Evolutionary conservation across 2,888 invertebrate species (phyloP).

Genomic region (Anagyrus pseudococci): DNA sequence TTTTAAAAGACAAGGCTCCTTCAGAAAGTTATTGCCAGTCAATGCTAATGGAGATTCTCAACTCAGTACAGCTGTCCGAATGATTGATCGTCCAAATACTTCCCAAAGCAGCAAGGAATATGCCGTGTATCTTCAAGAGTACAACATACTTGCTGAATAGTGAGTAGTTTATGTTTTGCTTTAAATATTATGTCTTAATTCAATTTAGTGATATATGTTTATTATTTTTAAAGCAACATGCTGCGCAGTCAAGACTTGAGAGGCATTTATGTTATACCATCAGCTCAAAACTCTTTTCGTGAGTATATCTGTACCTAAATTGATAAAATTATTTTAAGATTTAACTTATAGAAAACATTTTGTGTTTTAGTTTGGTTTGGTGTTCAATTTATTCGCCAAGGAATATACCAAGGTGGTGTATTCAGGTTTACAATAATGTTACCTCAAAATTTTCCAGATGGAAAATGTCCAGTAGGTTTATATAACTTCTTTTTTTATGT

Average conservation of each 20-base stretch:
- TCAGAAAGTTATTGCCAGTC: constrained; percentile 66
- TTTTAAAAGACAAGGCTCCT: constrained; percentile 66
- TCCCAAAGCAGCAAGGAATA: constrained; percentile 70
- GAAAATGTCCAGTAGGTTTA: constrained; percentile 79
- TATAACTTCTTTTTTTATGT: not conserved
- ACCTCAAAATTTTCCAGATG: constrained; percentile 88
- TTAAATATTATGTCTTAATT: constrained; percentile 7
- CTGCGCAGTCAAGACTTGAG: constrained; percentile 83
- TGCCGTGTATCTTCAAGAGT: constrained; percentile 84
- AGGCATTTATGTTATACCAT: constrained; percentile 93
- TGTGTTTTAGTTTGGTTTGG: constrained; percentile 82
- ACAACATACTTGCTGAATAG: constrained; percentile 92
- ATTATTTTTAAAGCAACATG: constrained; percentile 74
- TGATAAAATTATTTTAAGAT: not conserved
- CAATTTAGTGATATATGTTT: not conserved
- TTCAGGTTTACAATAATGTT: constrained; percentile 88
- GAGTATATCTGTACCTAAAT: constrained; percentile 61
- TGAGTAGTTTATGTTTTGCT: constrained; percentile 64
- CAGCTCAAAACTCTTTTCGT: constrained; percentile 82
- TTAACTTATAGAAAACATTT: constrained; percentile 4
- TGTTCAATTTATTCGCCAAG: constrained; percentile 87
- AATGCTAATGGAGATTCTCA: constrained; percentile 64
- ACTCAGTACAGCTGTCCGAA: constrained; percentile 68
- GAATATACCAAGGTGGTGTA: constrained; percentile 87
- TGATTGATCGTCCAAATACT: constrained; percentile 64